Percentiles rank a stretch among this genome's conserved stretches.
phyloP scores from a whole-genome alignment of 2,113 vertebrate genomes.

The Carassius gibelio region DNA sequence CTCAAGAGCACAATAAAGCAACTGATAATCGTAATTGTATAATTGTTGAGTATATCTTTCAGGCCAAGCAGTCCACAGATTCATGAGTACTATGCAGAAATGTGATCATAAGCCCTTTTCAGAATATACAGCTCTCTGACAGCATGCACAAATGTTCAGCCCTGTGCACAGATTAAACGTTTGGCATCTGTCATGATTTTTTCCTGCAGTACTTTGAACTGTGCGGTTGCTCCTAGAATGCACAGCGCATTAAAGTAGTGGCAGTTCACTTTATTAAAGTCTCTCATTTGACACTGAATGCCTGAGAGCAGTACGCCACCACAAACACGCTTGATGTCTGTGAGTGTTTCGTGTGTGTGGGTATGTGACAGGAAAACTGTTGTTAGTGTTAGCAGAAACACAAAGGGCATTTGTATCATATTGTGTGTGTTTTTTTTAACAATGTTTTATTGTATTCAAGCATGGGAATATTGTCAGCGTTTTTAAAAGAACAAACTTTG shows the following conservation, averaged over 20 bases:
- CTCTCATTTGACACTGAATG: constrained; percentile 32
- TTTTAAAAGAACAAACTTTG: not conserved
- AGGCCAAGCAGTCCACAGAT: constrained; percentile 11
- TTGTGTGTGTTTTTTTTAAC: not conserved
- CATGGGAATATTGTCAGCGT: not conserved
- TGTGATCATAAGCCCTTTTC: not conserved
- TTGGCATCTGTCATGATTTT: constrained; percentile 18
- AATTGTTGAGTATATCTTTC: not conserved
- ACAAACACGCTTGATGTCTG: constrained; percentile 4
- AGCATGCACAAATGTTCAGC: not conserved
- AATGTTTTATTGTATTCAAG: not conserved
- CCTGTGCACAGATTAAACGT: constrained; percentile 4
- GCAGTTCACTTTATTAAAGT: constrained; percentile 38
- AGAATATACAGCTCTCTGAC: not conserved
- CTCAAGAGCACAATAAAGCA: not conserved
- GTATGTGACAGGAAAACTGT: constrained; percentile 49
- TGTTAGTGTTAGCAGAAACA: constrained; percentile 54
- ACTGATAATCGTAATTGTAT: no score
- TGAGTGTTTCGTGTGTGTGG: constrained; percentile 45
- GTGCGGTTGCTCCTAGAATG: not conserved
- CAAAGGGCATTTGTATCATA: constrained; percentile 68
- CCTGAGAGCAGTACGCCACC: constrained; percentile 14
- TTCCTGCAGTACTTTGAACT: constrained; percentile 18
- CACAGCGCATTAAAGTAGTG: not conserved
- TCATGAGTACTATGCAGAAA: not conserved